Percentiles rank a stretch among this genome's conserved stretches.
Conservation (phyloP, 2,113 vertebrate species). For the Erinaceus europaeus region DNA sequence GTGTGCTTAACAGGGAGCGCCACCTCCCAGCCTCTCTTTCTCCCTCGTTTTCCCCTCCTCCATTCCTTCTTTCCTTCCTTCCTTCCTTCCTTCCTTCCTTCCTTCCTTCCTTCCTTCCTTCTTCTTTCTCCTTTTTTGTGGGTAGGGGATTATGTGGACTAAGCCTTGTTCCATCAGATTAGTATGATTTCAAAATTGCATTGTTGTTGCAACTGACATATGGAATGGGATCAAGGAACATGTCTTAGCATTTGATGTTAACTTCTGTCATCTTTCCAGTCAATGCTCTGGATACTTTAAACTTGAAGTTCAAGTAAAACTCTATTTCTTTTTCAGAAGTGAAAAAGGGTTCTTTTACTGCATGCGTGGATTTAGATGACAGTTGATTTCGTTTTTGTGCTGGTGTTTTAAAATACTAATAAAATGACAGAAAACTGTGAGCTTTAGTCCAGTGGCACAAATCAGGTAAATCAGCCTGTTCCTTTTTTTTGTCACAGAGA, state of each 20-base stretch:
- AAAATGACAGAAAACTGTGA: slow-evolving; percentile 19
- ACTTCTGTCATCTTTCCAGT: background rate
- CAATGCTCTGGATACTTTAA: background rate
- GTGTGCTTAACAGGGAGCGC: no score
- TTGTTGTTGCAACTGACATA: background rate
- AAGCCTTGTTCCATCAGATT: background rate
- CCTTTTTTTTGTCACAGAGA: slow-evolving; percentile 19
- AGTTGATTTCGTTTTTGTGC: slow-evolving; percentile 65
- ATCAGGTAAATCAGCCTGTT: background rate
- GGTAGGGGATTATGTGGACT: no score
- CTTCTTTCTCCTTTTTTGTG: no score
- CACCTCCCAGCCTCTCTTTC: no score
- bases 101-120: no score
- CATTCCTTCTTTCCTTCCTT: no score
- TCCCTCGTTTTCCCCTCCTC: no score
- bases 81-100: no score
- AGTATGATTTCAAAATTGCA: background rate
- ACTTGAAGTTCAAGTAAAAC: slow-evolving; percentile 1
- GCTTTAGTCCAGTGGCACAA: no score
- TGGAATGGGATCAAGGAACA: background rate
- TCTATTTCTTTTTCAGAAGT: background rate
- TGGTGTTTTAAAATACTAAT: slow-evolving; percentile 54
- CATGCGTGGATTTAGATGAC: slow-evolving; percentile 45
- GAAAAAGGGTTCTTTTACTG: slow-evolving; percentile 37
- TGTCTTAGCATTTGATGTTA: background rate